phyloP scores from a whole-genome alignment of 1,140 invertebrate genomes.

The Hormaphis cornu region DNA sequence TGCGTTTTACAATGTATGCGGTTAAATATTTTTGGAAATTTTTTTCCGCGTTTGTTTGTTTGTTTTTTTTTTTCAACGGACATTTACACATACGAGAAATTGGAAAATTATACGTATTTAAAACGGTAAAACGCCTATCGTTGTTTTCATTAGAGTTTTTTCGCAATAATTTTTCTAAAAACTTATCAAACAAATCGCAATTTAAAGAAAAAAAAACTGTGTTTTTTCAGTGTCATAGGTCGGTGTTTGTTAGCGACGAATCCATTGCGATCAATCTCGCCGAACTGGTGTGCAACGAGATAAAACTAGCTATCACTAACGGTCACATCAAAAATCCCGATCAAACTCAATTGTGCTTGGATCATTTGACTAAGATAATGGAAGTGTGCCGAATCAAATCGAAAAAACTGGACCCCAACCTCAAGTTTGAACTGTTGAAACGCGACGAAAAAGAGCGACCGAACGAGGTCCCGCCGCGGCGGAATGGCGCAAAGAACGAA shows the following conservation, averaged over 20 bases:
- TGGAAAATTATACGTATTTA: no score
- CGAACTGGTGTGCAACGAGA: constrained; percentile 7
- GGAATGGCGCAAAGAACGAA: background rate
- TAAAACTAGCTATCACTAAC: background rate
- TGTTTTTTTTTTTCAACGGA: no score
- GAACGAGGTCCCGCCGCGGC: no score
- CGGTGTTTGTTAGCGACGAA: background rate
- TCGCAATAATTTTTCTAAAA: no score
- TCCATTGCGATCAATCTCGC: background rate
- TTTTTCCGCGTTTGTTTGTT: no score
- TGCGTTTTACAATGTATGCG: no score
- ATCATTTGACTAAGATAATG: constrained; percentile 21
- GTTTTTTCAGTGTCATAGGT: constrained; percentile 3
- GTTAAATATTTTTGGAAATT: no score
- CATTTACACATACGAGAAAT: no score
- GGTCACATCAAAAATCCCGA: background rate
- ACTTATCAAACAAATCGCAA: no score
- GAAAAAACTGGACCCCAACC: background rate
- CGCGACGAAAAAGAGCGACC: background rate
- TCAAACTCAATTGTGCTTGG: background rate
- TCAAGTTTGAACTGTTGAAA: background rate
- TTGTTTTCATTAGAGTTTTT: no score
- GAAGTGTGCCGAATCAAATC: background rate
- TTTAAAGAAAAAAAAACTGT: no score
- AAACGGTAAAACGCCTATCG: no score